A percentile compares a stretch with the other conserved stretches of the same genome.
Conservation (phyloP, 2,797 vertebrate species). For the Cossypha dichroa region DNA sequence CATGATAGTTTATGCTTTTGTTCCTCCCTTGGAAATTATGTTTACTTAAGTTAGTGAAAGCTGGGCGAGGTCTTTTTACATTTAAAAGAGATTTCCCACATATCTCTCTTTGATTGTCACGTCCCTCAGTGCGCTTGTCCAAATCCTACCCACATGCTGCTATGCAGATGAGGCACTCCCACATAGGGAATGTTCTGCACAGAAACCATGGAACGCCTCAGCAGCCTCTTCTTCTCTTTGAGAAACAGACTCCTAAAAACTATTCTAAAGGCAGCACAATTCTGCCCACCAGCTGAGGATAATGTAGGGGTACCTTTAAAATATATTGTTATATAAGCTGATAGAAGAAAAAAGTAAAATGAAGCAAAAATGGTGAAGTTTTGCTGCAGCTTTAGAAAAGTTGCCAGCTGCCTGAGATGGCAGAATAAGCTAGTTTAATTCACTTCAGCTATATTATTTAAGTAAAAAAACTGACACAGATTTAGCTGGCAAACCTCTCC, state of each 20-base stretch:
- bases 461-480: background rate
- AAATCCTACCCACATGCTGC: constrained; percentile 65
- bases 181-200: constrained; percentile 61
- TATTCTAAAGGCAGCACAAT: background rate
- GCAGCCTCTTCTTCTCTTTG: background rate
- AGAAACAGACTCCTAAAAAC: constrained; percentile 28
- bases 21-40: background rate
- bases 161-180: constrained; percentile 70
- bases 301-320: constrained; percentile 14
- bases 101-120: constrained; percentile 61
- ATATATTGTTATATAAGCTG: constrained; percentile 3
- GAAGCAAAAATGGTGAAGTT: background rate
- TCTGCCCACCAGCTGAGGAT: constrained; percentile 32
- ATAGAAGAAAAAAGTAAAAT: background rate
- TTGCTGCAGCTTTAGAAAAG: background rate
- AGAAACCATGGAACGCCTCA: constrained; percentile 45
- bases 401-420: background rate
- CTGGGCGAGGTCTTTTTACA: constrained; percentile 28
- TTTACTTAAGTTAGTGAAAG: constrained; percentile 23
- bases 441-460: background rate
- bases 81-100: constrained; percentile 63
- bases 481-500: background rate
- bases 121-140: constrained; percentile 56
- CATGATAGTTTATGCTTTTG: background rate
- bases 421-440: background rate